These are phyloP conservation scores for Lateolabrax maculatus DNA, from an alignment of 2,797 vertebrate genomes.

Conservation along the genomic window DNA sequence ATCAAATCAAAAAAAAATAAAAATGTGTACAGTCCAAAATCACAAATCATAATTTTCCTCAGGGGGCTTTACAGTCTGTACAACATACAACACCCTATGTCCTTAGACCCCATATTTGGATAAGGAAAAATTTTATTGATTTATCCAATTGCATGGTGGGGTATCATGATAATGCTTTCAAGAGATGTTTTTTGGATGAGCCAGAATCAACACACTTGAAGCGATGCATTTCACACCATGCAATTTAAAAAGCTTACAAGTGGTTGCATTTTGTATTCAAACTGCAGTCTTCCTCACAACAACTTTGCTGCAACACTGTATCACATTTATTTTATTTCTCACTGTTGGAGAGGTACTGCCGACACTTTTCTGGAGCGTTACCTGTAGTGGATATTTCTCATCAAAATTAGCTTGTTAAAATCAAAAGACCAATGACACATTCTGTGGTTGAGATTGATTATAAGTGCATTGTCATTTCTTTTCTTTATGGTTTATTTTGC, in stretches of 20 bases:
- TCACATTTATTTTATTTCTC: too few relatives aligned
- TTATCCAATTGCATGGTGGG: not conserved
- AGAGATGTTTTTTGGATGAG: not conserved
- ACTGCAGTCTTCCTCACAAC: not conserved
- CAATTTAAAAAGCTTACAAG: not conserved
- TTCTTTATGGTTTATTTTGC: not conserved
- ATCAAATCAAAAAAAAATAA: too few relatives aligned
- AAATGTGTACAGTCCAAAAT: too few relatives aligned
- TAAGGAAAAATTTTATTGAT: too few relatives aligned
- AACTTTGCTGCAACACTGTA: not conserved
- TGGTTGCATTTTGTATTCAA: not conserved
- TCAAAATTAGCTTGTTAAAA: constrained; percentile 16
- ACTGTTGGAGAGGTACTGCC: not conserved
- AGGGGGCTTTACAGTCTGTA: too few relatives aligned
- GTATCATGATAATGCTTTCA: not conserved
- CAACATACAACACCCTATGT: too few relatives aligned
- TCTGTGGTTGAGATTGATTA: constrained; percentile 11
- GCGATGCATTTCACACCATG: not conserved
- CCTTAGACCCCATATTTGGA: too few relatives aligned
- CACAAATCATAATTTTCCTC: too few relatives aligned
- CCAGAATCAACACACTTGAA: not conserved
- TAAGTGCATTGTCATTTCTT: not conserved
- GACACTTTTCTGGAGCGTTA: not conserved
- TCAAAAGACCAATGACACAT: not conserved
- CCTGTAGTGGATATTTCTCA: not conserved